These are phyloP conservation scores for Onychostruthus taczanowskii DNA, from an alignment of 2,113 vertebrate species.

Conservation along the genomic window DNA sequence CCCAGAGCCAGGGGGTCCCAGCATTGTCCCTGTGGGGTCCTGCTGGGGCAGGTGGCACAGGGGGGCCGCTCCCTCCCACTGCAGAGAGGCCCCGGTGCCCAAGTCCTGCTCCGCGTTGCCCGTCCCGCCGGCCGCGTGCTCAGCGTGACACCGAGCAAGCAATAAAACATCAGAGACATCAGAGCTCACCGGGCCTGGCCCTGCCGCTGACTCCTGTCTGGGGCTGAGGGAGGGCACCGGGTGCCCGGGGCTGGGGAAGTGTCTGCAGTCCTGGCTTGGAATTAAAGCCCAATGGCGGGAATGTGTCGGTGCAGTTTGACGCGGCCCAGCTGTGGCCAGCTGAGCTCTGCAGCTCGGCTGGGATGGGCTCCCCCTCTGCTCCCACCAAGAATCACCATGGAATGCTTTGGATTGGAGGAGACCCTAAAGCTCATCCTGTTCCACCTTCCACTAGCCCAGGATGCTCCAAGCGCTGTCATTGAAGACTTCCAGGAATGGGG, in stretches of 20 bases:
- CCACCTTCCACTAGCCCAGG: not conserved
- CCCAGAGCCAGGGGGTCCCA: not conserved
- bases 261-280: not conserved
- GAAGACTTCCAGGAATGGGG: not conserved
- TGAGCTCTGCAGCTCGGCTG: not conserved
- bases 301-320: fast-evolving
- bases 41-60: not conserved
- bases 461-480: not conserved
- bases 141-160: not conserved
- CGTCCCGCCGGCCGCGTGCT: not conserved
- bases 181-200: not conserved
- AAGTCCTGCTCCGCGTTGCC: not conserved
- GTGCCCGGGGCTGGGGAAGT: not conserved
- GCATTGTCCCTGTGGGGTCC: not conserved
- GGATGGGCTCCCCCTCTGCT: not conserved
- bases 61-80: not conserved
- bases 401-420: not conserved
- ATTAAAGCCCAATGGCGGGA: not conserved
- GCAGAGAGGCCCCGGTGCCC: not conserved
- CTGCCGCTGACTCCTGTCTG: not conserved
- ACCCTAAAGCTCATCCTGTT: not conserved
- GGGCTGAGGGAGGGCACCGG: not conserved
- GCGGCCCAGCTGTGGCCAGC: not conserved
- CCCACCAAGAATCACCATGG: not conserved
- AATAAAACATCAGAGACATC: conserved; percentile 45